A percentile compares a stretch with the other conserved stretches of the same genome.
phyloP scores from a whole-genome alignment of 2,797 vertebrate species.

The Cyclopterus lumpus region DNA sequence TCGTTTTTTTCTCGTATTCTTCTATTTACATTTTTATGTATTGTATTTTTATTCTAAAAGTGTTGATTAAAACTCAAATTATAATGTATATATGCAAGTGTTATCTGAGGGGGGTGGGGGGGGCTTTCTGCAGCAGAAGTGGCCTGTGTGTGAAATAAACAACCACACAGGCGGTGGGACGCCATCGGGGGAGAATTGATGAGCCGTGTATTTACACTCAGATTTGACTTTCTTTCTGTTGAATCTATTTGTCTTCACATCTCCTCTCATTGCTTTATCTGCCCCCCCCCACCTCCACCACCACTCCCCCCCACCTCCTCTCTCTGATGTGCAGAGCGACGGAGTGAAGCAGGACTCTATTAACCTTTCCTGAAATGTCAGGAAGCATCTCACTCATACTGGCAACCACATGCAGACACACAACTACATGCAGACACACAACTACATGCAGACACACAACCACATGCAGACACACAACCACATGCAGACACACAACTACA shows the following conservation, averaged over 20 bases:
- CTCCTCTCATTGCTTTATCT: background rate
- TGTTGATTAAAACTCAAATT: constrained; percentile 35
- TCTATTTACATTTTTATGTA: background rate
- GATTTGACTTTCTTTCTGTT: constrained; percentile 16
- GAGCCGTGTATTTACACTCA: constrained; percentile 39
- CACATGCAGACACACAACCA: too few species aligned
- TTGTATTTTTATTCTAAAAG: background rate
- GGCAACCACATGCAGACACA: constrained; percentile 1
- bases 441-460: too few species aligned
- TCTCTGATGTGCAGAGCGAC: constrained; percentile 9
- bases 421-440: too few species aligned
- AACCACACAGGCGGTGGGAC: constrained; percentile 29
- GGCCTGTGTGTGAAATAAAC: constrained; percentile 20
- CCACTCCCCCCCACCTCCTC: background rate
- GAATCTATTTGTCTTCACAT: constrained; percentile 5
- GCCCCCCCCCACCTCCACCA: too few species aligned
- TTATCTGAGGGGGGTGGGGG: constrained; percentile 14
- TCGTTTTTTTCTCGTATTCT: background rate
- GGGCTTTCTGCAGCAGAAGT: constrained; percentile 55
- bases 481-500: too few species aligned
- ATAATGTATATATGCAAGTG: constrained; percentile 47
- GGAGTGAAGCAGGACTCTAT: constrained; percentile 31
- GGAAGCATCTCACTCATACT: constrained; percentile 19
- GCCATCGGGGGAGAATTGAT: constrained; percentile 51
- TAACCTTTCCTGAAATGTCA: constrained; percentile 66